These are phyloP conservation scores for Arothron firmamentum DNA, from an alignment of 2,113 vertebrate species.

Conservation along the genomic window DNA sequence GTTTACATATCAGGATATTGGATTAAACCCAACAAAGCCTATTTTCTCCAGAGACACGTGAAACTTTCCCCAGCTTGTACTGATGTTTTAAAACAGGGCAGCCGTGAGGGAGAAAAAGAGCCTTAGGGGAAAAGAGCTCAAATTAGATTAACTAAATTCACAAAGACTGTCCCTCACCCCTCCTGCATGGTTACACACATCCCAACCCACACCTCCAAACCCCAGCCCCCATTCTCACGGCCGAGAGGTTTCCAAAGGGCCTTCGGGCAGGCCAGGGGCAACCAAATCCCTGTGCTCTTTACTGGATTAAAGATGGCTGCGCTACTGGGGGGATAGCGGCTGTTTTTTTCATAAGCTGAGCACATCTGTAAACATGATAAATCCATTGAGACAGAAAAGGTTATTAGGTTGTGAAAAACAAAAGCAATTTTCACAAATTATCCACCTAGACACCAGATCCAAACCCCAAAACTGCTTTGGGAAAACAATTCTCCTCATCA, in stretches of 20 bases:
- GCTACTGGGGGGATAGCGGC: slow-evolving; percentile 22
- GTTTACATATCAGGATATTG: slow-evolving; percentile 56
- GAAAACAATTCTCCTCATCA: slow-evolving; percentile 11
- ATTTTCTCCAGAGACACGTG: slow-evolving; percentile 57
- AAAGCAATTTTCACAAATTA: background rate
- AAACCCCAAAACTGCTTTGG: slow-evolving; percentile 1
- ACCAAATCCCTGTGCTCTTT: slow-evolving; percentile 67
- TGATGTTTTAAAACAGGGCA: slow-evolving; percentile 56
- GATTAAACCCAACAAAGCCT: slow-evolving; percentile 67
- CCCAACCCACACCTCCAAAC: slow-evolving; percentile 63
- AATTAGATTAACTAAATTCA: slow-evolving; percentile 77
- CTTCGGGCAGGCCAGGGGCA: slow-evolving; percentile 59
- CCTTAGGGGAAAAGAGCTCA: slow-evolving; percentile 65
- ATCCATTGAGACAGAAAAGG: slow-evolving; percentile 30
- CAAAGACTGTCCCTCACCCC: slow-evolving; percentile 69
- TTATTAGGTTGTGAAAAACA: slow-evolving; percentile 24
- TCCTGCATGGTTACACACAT: slow-evolving; percentile 62
- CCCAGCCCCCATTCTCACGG: slow-evolving; percentile 66
- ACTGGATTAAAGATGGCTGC: slow-evolving; percentile 68
- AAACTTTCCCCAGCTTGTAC: slow-evolving; percentile 51
- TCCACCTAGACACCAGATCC: background rate
- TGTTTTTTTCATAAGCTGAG: slow-evolving; percentile 48
- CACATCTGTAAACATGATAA: slow-evolving; percentile 69
- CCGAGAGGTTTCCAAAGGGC: slow-evolving; percentile 70
- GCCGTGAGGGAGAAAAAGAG: slow-evolving; percentile 37